Evolutionary conservation across 2,113 vertebrate genomes (phyloP).

Genomic region (Brachypteracias leptosomus): DNA sequence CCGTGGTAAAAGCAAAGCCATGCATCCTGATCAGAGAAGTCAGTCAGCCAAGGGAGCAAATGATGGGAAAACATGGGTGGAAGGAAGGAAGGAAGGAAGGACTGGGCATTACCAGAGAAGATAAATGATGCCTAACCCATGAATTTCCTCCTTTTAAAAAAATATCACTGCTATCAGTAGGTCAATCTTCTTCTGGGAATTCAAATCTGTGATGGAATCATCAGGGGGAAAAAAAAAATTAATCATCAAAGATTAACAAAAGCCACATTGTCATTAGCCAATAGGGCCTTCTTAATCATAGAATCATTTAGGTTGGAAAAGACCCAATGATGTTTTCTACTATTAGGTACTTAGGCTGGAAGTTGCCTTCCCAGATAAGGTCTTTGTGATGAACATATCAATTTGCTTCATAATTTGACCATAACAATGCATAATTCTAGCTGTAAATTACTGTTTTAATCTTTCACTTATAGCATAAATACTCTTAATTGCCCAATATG

Average conservation of each 20-base stretch:
- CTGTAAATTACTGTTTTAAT: background rate
- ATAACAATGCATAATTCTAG: background rate
- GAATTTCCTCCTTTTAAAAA: background rate
- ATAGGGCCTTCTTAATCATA: background rate
- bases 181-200: background rate
- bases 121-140: background rate
- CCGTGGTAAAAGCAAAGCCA: background rate
- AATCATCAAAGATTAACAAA: background rate
- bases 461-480: background rate
- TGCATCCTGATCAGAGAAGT: background rate
- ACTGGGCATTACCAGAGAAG: fast-evolving
- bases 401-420: background rate
- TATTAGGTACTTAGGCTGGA: background rate
- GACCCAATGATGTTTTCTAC: background rate
- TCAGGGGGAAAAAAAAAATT: background rate
- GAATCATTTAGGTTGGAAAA: background rate
- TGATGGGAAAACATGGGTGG: background rate
- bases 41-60: background rate
- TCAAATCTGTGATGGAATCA: background rate
- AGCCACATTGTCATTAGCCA: background rate
- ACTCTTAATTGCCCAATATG: background rate
- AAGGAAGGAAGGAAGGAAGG: no score
- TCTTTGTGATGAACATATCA: background rate
- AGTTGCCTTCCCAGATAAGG: background rate
- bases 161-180: background rate